Evolutionary conservation across 2,797 vertebrate species (phyloP), one percentile per base, ranked within the genome.

Genomic region (Rachycentron canadum): DNA sequence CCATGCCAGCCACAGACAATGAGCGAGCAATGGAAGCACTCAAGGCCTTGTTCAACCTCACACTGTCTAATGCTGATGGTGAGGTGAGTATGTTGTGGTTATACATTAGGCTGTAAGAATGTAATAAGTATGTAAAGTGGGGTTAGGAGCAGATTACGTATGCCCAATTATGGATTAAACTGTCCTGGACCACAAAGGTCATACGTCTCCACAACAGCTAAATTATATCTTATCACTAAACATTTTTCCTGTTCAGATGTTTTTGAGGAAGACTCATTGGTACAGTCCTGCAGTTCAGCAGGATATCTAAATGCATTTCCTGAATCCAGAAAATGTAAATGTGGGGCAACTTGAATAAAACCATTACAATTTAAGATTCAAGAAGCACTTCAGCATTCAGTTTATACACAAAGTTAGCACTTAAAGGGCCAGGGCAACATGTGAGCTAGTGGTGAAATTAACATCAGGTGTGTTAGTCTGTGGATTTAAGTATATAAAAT

Each of bases 21-120:
- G 98, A 99, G 70, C 94, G 95, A 83, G 94, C 96, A 49, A 97
- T 98, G 91, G 98, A 99, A 88, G 96, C 97, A 7, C 94, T 99
- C 71, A 99, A 99, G 94, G 96, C 96, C 89, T 93, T 98, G 78
- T 99, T 99, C 93, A 99, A 99, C 92, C 96, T 99, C 84, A 99
- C 98, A 0, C 95, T 99, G 80, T 92, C 88, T 73, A 95, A 97
- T 84, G 94, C 94, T 76, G 95, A 92, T 88, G 96, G 96, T 45
- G 87, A 98, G 97, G 97, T 99, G 95, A 96, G 96, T 77, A 30
- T 53, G n/a, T 9, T 21, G 2, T 38, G 14, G 17, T 59, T 34
- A 7, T 62, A 34, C 49, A 41, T 53, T n/a, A 41, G n/a, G 47
- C 47, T 60, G 26, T 47, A 13, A 32, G 28, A 43, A 56, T 21